Percentiles rank a stretch among this genome's conserved stretches.
These are phyloP conservation scores for Donacobius atricapilla DNA, from an alignment of 2,113 vertebrate genomes.

Conservation along the genomic window DNA sequence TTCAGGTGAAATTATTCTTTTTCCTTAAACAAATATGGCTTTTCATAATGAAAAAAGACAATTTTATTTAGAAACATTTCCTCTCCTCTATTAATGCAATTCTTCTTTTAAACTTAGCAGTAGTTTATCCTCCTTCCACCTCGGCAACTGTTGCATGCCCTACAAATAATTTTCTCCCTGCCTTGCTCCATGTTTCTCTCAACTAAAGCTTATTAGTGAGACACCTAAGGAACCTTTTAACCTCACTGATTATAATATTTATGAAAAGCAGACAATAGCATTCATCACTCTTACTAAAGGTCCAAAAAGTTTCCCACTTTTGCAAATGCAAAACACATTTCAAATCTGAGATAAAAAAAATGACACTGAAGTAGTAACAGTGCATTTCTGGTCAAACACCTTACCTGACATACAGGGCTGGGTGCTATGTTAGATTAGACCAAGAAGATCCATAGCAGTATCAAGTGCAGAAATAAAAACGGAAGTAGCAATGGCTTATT, in stretches of 20 bases:
- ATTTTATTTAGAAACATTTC: background rate
- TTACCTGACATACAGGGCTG: background rate
- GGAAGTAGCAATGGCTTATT: background rate
- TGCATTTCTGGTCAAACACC: background rate
- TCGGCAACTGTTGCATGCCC: background rate
- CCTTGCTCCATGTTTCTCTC: background rate
- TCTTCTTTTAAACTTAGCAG: background rate
- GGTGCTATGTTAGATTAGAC: background rate
- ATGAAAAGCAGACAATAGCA: background rate
- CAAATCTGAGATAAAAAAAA: background rate
- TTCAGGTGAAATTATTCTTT: background rate
- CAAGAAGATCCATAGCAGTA: background rate
- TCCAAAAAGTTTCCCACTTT: background rate
- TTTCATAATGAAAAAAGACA: background rate
- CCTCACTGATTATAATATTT: background rate
- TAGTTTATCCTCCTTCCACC: background rate
- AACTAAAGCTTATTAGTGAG: background rate
- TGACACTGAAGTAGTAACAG: background rate
- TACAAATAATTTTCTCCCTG: background rate
- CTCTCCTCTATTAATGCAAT: background rate
- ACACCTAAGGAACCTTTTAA: background rate
- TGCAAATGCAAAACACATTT: background rate
- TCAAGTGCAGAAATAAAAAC: background rate
- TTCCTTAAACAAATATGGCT: background rate
- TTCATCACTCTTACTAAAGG: background rate